Conservation (phyloP, 2,113 vertebrate genomes). For the Manacus vitellinus region DNA sequence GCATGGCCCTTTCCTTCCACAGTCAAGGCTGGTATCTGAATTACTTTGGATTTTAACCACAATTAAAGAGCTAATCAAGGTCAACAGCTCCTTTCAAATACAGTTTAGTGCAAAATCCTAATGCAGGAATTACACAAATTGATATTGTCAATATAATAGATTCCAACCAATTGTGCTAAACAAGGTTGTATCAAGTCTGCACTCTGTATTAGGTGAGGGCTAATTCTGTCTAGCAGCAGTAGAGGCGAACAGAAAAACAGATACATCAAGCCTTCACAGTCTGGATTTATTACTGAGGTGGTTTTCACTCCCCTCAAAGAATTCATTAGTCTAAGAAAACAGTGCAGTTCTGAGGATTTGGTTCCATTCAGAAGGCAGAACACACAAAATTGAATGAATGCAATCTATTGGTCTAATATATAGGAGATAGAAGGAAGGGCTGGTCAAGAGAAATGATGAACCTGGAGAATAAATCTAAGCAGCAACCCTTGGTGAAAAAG, state of each 20-base stretch:
- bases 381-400: not conserved
- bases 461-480: not conserved
- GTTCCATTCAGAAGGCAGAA: constrained; percentile 49
- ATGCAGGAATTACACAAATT: constrained; percentile 74
- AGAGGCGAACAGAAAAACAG: constrained; percentile 4
- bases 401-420: not conserved
- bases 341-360: constrained; percentile 53
- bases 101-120: constrained; percentile 73
- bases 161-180: constrained; percentile 61
- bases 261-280: constrained; percentile 15
- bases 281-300: constrained; percentile 51
- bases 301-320: constrained; percentile 41
- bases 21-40: constrained; percentile 48
- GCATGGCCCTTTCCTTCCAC: not conserved
- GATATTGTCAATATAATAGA: constrained; percentile 80
- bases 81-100: constrained; percentile 72
- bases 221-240: constrained; percentile 60
- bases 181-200: constrained; percentile 49
- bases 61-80: constrained; percentile 77
- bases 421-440: not conserved
- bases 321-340: constrained; percentile 65
- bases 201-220: constrained; percentile 50
- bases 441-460: not conserved
- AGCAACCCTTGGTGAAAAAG: not conserved
- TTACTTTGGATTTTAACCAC: constrained; percentile 74